Conservation (phyloP, 2,888 invertebrate species). For the Drosophila quinaria region DNA sequence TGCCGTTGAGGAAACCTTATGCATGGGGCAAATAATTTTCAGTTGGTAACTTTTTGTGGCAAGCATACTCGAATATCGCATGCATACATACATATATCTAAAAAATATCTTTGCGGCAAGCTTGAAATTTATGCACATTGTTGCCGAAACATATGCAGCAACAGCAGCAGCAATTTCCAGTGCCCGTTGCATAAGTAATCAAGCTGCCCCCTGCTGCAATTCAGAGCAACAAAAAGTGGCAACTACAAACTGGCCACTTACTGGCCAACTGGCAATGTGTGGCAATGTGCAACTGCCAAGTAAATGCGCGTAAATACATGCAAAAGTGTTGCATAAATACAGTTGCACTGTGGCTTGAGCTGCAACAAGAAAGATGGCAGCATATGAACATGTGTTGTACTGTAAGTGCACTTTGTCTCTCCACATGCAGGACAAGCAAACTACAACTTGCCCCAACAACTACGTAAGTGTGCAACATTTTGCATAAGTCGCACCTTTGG, state of each 20-base stretch:
- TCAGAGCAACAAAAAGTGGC: constrained; percentile 38
- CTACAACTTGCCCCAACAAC: constrained; percentile 8
- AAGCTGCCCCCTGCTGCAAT: constrained; percentile 24
- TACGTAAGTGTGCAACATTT: constrained; percentile 17
- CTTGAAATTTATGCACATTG: constrained; percentile 66
- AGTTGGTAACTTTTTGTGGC: constrained; percentile 26
- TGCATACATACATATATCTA: constrained; percentile 2
- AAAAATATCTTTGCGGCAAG: constrained; percentile 38
- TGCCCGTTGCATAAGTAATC: constrained; percentile 67
- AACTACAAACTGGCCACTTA: constrained; percentile 42
- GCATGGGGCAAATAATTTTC: constrained; percentile 21
- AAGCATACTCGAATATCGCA: constrained; percentile 4
- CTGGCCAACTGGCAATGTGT: constrained; percentile 38
- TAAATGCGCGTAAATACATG: constrained; percentile 43
- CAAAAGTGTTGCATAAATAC: constrained; percentile 14
- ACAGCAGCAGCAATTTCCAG: constrained; percentile 3
- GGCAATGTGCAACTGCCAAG: constrained; percentile 37
- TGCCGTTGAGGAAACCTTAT: constrained; percentile 2
- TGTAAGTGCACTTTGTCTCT: constrained; percentile 32
- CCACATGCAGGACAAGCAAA: neutral
- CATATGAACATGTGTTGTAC: constrained; percentile 33
- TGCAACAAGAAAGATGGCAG: constrained; percentile 32
- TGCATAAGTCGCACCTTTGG: constrained; percentile 51
- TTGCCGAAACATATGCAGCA: constrained; percentile 45
- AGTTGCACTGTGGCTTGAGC: constrained; percentile 31